Conservation (phyloP, 2,113 vertebrate genomes). For the Dipodomys merriami region DNA sequence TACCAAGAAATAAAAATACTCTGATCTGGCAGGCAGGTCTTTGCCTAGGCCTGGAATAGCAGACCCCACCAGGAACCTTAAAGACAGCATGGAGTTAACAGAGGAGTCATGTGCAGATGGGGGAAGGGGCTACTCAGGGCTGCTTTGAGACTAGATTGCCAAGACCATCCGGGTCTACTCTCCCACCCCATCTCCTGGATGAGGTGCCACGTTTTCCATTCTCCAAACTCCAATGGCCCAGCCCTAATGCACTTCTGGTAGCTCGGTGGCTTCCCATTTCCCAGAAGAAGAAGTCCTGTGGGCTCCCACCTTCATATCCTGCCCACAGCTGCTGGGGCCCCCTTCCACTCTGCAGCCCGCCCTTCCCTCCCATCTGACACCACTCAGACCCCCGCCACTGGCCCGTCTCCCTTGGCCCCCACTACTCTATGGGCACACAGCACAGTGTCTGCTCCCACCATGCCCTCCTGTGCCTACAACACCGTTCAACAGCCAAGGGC, state of each 20-base stretch:
- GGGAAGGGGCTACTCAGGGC: neutral
- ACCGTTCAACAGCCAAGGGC: too few relatives aligned
- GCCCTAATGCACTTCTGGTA: neutral
- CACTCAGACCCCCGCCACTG: neutral
- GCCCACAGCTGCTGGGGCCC: neutral
- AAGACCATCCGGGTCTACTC: neutral
- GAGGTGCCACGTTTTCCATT: neutral
- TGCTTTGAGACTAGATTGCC: neutral
- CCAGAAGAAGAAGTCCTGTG: neutral
- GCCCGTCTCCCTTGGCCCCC: fast-evolving
- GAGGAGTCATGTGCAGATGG: neutral
- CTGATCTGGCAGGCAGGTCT: too few relatives aligned
- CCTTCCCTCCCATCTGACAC: neutral
- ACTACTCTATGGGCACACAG: fast-evolving
- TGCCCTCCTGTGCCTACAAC: too few relatives aligned
- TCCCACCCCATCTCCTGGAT: neutral
- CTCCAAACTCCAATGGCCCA: neutral
- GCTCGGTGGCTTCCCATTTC: neutral
- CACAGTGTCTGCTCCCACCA: neutral
- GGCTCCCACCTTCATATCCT: neutral
- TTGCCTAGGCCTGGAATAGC: neutral
- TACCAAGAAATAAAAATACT: neutral
- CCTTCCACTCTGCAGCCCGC: neutral
- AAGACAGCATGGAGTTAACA: fast-evolving
- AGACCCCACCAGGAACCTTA: neutral